Base-by-base conservation (phyloP, 2,797 vertebrate genomes). In the Chrysocyon brachyurus region DNA sequence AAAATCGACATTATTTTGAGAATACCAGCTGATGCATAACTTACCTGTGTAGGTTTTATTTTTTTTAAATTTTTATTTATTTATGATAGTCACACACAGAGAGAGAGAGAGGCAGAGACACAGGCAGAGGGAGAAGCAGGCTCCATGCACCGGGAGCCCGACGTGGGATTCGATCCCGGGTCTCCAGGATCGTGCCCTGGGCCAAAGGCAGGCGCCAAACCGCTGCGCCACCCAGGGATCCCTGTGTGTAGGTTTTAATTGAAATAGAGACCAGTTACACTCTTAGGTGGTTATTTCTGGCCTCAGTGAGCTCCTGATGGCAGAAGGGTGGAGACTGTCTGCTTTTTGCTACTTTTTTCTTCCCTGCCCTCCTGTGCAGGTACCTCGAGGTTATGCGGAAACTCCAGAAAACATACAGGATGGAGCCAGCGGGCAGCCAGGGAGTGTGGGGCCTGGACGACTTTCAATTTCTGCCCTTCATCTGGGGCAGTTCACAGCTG, bases 371-470 rank as follows among this genome's bases (percentile, higher is more conserved):
- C 89, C 90, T 28, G 84, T 77, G 11, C 98, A 99, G 99, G 98
- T 99, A 99, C 98, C 99, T 99, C 2, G 98, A 98, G 95, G 99
- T 99, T 91, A 99, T 99, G 99, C 98, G 99, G 92, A 99, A 99
- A 96, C 99, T 99, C 93, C 99, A 99, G 99, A 99, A 99, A 97
- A 99, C 99, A 0, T 99, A 99, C 98, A 99, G 99, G 89, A 99
- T 99, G 99, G 99, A 99, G 98, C 99, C 99, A 0, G 99, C 99
- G 0, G 99, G 99, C 91, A 99, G 99, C 98, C 99, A 99, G 98
- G 99, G 99, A 0, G 99, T 99, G 85, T 99, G 99, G 99, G 99
- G 99, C 87, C 99, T 99, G 95, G 99, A 99, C 8, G 99, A 99
- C 98, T 99, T 99, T 98, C 99, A 99, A 81, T 99, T 99, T 90